phyloP scores from a whole-genome alignment of 1,140 invertebrate genomes.

The Saxidomus purpurata region DNA sequence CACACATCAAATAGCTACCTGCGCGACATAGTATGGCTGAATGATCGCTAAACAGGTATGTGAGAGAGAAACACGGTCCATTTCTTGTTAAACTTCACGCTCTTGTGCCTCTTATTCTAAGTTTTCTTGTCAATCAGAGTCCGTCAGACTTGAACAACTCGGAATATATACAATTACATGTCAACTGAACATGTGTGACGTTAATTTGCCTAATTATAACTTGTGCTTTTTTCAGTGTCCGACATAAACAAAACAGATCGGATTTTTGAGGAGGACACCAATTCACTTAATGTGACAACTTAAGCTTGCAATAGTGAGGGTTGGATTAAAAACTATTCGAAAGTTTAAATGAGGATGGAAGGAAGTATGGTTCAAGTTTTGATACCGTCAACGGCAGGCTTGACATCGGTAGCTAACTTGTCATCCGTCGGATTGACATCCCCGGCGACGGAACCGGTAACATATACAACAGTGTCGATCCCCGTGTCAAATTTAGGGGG shows the following conservation, averaged over 20 bases:
- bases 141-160: constrained; percentile 68
- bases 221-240: constrained; percentile 43
- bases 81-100: constrained; percentile 61
- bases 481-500: constrained; percentile 5
- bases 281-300: constrained; percentile 31
- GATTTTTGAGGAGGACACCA: not conserved
- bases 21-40: constrained; percentile 62
- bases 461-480: constrained; percentile 34
- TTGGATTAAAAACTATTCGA: constrained; percentile 5
- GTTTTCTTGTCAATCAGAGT: constrained; percentile 66
- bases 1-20: constrained; percentile 59
- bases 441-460: not conserved
- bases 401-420: constrained; percentile 26
- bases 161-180: constrained; percentile 69
- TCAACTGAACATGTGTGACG: constrained; percentile 50
- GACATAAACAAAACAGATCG: constrained; percentile 53
- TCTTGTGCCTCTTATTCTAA: constrained; percentile 64
- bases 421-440: constrained; percentile 21
- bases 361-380: constrained; percentile 56
- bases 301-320: not conserved
- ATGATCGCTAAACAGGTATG: constrained; percentile 62
- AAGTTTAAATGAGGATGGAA: constrained; percentile 49
- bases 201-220: constrained; percentile 43
- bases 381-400: constrained; percentile 51
- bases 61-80: constrained; percentile 52